Conservation (phyloP, 1,140 invertebrate species). For the Lutraria rhynchaena region DNA sequence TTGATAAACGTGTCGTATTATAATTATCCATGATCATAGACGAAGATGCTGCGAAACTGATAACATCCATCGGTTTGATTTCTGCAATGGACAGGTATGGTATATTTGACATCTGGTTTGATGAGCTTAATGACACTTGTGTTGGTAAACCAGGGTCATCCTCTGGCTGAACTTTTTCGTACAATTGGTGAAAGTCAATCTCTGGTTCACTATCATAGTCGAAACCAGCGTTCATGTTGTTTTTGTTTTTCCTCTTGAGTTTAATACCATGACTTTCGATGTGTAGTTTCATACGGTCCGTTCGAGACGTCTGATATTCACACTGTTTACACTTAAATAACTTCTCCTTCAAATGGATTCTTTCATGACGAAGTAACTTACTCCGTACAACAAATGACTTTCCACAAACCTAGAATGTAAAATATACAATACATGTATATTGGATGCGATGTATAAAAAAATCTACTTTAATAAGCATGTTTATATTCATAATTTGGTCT, state of each 20-base stretch:
- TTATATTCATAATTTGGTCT: too few species aligned
- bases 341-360: slow-evolving; percentile 86
- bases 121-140: background rate
- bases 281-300: slow-evolving; percentile 81
- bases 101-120: background rate
- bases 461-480: too few species aligned
- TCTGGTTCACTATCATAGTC: slow-evolving; percentile 42
- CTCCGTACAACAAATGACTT: slow-evolving; percentile 87
- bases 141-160: slow-evolving; percentile 6
- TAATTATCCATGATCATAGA: slow-evolving; percentile 45
- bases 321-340: slow-evolving; percentile 85
- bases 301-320: slow-evolving; percentile 86
- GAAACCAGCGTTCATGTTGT: slow-evolving; percentile 17
- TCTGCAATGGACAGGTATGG: slow-evolving; percentile 31
- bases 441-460: too few species aligned
- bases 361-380: slow-evolving; percentile 87
- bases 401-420: slow-evolving; percentile 86
- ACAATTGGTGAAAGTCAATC: slow-evolving; percentile 52
- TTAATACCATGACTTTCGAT: slow-evolving; percentile 57
- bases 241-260: slow-evolving; percentile 37
- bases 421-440: too few species aligned
- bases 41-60: slow-evolving; percentile 42
- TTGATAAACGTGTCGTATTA: slow-evolving; percentile 3
- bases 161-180: slow-evolving; percentile 31
- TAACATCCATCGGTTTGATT: slow-evolving; percentile 48